Base-by-base conservation (phyloP, 2,113 vertebrate genomes). In the Brachyhypopomus occidentalis region DNA sequence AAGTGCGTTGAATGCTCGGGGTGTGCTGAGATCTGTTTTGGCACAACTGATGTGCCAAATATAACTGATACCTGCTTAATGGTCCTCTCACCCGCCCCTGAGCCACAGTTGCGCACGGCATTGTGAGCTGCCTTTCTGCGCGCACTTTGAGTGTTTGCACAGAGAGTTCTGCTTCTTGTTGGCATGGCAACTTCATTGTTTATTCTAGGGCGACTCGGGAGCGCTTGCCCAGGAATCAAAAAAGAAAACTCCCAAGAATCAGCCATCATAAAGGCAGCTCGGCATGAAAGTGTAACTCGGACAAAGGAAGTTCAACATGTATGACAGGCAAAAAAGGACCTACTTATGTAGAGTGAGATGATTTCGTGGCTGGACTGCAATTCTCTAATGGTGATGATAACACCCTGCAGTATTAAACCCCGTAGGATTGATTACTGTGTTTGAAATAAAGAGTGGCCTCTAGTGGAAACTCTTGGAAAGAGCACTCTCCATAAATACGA, bases 161-260 rank as follows among this genome's bases (percentile, higher is more conserved):
- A 87, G 87, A 77, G 81, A 86, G 85, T 77, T 67, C 59, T 83
- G 82, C 71, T 88, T 75, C 80, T 77, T 76, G 87, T 90, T 87
- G 87, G 75, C 88, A 90, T 90, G 89, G 90, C 88, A 91, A 92
- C 90, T 79, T 80, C 27, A 34, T 58, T 91, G 90, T 91, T 90
- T 89, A 87, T 84, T 82, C 75, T 78, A 62, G 81, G 81, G 19
- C 75, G 56, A 82, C 67, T 73, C 67, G 87, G 72, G 75, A 82
- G 74, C 63, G 45, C 30, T 69, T 41, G 22, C 48, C 55, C 41
- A 19, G 48, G 52, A 67, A 79, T n/a, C 17, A n/a, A 45, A 36
- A 83, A 25, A 71, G 82, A 62, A 73, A 72, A 58, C 38, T 62
- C 58, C 60, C n/a, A 17, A 63, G 60, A 23, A 73, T 17, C 2